A percentile compares a stretch with the other conserved stretches of the same genome.
Evolutionary conservation across 2,797 vertebrate genomes (phyloP).

Genomic region (Myotis findleyi): DNA sequence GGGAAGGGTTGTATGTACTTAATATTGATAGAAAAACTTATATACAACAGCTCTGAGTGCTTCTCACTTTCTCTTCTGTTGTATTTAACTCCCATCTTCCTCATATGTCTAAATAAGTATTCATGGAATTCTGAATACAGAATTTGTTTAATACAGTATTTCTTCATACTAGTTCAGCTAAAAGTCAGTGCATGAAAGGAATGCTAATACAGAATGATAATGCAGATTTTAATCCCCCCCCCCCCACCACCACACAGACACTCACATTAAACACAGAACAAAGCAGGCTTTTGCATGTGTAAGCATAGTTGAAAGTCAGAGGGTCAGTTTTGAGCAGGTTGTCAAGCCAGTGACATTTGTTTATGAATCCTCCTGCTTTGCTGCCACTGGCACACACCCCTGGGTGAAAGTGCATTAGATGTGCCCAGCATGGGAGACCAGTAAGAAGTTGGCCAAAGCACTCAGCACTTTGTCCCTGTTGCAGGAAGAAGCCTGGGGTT

Average conservation of each 20-base stretch:
- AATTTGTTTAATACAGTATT: neutral
- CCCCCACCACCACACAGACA: neutral
- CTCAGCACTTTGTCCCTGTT: neutral
- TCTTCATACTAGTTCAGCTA: constrained; percentile 28
- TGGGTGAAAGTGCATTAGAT: neutral
- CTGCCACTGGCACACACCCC: neutral
- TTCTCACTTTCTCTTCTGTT: neutral
- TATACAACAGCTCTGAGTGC: constrained; percentile 8
- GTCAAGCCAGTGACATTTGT: neutral
- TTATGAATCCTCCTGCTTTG: neutral
- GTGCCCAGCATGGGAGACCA: neutral
- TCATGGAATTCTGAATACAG: neutral
- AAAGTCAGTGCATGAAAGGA: neutral
- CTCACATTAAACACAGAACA: neutral
- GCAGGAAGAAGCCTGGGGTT: neutral
- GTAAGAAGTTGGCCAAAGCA: neutral
- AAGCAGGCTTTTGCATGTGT: neutral
- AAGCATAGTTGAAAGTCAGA: neutral
- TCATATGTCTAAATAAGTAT: neutral
- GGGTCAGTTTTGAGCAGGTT: neutral
- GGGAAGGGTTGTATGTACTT: neutral
- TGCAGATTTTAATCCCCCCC: neutral
- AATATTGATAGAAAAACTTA: constrained; percentile 17
- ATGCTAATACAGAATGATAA: neutral
- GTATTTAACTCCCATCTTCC: neutral